phyloP scores from a whole-genome alignment of 2,113 vertebrate species.

The Talpa occidentalis region DNA sequence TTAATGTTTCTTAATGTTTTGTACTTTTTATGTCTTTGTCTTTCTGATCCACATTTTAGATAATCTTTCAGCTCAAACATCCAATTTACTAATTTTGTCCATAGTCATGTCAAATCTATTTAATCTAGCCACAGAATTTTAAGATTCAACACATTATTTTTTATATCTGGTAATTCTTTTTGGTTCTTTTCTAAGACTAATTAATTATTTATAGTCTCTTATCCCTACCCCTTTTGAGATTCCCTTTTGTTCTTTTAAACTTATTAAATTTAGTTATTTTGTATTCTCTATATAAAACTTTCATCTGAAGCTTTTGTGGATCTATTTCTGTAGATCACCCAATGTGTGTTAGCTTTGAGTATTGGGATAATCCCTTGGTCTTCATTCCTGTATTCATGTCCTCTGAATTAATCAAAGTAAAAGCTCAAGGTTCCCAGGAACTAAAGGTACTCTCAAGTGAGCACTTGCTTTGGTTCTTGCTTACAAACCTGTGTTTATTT shows the following conservation, averaged over 20 bases:
- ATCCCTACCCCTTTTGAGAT: not conserved
- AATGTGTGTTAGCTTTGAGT: not conserved
- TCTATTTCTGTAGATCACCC: not conserved
- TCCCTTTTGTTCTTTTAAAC: constrained; percentile 39
- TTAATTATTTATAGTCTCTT: not conserved
- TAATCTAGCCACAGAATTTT: not conserved
- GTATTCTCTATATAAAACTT: not conserved
- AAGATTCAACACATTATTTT: constrained; percentile 13
- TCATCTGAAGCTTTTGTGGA: not conserved
- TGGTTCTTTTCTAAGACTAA: not conserved
- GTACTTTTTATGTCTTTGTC: not conserved
- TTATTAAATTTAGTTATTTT: not conserved
- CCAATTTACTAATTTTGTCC: not conserved
- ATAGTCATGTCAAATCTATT: not conserved
- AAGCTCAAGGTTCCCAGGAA: not conserved
- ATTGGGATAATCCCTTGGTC: not conserved
- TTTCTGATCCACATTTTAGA: not conserved
- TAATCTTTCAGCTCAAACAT: not conserved
- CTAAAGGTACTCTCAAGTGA: not conserved
- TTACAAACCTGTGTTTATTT: not conserved
- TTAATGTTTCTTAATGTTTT: not conserved
- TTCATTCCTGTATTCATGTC: not conserved
- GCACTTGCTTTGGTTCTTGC: not conserved
- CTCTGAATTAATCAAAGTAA: not conserved
- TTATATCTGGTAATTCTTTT: constrained; percentile 43